Percentiles rank a stretch among this genome's conserved stretches.
phyloP scores from a whole-genome alignment of 2,888 invertebrate species.

The Platycheirus rosarum region DNA sequence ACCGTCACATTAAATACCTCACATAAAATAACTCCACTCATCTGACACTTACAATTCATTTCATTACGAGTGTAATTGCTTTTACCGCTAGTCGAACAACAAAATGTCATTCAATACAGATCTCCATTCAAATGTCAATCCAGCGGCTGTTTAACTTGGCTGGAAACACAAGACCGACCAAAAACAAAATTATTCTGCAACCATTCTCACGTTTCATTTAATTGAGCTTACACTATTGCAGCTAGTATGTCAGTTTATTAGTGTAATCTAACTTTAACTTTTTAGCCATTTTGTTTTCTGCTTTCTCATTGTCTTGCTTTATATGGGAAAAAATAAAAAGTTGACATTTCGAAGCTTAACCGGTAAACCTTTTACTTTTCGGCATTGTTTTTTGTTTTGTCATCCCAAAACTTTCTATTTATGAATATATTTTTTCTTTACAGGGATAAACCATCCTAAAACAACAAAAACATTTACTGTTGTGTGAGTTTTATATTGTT shows the following conservation, averaged over 20 bases:
- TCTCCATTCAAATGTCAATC: constrained; percentile 53
- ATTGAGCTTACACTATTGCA: constrained; percentile 54
- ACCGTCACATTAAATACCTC: constrained; percentile 26
- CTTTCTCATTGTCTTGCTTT: not conserved
- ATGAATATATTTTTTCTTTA: not conserved
- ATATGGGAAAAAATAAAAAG: not conserved
- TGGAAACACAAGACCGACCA: constrained; percentile 6
- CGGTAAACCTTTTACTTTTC: constrained; percentile 2
- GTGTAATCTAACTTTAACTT: constrained; percentile 39
- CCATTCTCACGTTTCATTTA: constrained; percentile 70
- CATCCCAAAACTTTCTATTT: constrained; percentile 1
- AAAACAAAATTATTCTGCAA: constrained; percentile 50
- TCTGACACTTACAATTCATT: constrained; percentile 11
- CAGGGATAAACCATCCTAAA: not conserved
- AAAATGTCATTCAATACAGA: constrained; percentile 45
- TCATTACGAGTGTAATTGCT: constrained; percentile 5
- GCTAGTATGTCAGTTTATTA: constrained; percentile 59
- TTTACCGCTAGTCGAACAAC: constrained; percentile 17
- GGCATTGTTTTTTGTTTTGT: not conserved
- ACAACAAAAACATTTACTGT: not conserved
- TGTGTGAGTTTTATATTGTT: not conserved
- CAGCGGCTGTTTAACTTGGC: constrained; percentile 11
- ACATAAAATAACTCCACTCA: constrained; percentile 11
- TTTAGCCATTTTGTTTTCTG: not conserved
- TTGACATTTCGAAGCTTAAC: constrained; percentile 20